Conservation (phyloP, 2,888 invertebrate species). For the Pollenia amentaria region DNA sequence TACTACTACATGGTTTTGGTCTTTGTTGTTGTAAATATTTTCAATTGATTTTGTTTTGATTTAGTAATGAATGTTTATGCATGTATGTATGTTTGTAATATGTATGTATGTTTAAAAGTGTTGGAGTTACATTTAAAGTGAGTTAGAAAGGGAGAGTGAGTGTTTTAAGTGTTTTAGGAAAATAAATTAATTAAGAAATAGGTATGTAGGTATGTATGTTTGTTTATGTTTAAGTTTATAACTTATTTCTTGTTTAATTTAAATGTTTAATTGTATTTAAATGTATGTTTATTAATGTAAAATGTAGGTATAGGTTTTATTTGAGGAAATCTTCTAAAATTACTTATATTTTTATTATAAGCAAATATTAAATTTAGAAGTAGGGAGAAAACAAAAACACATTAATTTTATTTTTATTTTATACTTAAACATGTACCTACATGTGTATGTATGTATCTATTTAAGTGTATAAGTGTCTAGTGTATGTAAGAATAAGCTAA, state of each 20-base stretch:
- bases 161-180: background rate
- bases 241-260: background rate
- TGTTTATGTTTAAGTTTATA: background rate
- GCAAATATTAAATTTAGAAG: no score
- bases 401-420: no score
- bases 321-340: no score
- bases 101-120: conserved; percentile 37
- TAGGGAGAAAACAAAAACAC: no score
- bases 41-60: background rate
- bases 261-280: conserved; percentile 9
- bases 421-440: no score
- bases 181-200: background rate
- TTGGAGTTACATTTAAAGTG: conserved; percentile 27
- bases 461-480: background rate
- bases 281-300: background rate
- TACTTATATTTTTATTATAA: no score
- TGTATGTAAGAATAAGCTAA: background rate
- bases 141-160: background rate
- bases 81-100: background rate
- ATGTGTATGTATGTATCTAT: background rate
- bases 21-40: background rate
- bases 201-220: conserved; percentile 4
- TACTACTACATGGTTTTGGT: conserved; percentile 29
- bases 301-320: no score
- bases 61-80: background rate